Base-by-base conservation (phyloP, 2,888 invertebrate species). In the Drosophila niveifrons region DNA sequence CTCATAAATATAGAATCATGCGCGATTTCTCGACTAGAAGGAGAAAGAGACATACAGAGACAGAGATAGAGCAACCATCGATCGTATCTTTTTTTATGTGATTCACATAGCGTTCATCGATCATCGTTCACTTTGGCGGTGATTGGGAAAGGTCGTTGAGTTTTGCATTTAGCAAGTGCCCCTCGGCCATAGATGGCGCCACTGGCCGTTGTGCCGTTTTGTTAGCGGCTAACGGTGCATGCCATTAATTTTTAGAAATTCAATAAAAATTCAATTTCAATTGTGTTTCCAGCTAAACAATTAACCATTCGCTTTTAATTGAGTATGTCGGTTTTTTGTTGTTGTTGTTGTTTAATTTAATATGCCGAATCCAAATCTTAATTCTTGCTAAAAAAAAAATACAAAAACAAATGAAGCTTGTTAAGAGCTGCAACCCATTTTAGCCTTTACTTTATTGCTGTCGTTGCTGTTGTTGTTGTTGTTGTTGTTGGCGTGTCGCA, bases 81-180 rank as follows among this genome's bases (percentile, higher is more conserved):
- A 68, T 75, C 72, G 64, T 80, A 74, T 77, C 69, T 72, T 29
- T 29, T 64, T 66, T 72, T 29, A 18, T 64, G 28, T 75, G 65
- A 66, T 76, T 75, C 66, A 78, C 65, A 46, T 53, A n/a, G n/a
- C 64, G 73, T 82, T 73, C 67, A 50, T 36, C 36, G n/a, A 36
- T 36, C 36, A 36, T 36, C n/a, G 36, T 36, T 36, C 36, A 36
- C 36, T 36, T 36, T 36, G 52, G 36, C 59, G 52, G 53, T 39
- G 2, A 58, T 75, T 75, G 77, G 56, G 75, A 56, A 75, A 75
- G 84, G 70, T 64, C 74, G 28, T 28, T 47, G 36, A 4, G 29
- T 46, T 43, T 28, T 34, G 39, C 23, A 18, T 55, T 17, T 18
- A 52, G 34, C 69, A 69, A 77, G 65, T 76, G 72, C 56, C 31